Conservation (phyloP, 2,113 vertebrate genomes). For the Suricata suricatta region DNA sequence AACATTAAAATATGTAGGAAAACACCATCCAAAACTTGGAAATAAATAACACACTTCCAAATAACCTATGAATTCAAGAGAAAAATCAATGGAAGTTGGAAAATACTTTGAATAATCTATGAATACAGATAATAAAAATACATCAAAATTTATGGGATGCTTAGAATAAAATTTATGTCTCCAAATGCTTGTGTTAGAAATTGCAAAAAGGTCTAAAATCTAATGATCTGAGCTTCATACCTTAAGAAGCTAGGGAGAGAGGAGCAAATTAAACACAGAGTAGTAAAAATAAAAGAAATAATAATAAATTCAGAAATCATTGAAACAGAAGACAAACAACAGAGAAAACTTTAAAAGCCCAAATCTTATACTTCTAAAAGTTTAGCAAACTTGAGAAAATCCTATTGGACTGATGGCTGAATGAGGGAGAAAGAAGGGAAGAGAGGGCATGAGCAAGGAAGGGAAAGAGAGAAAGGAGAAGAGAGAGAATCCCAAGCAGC, state of each 20-base stretch:
- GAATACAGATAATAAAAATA: neutral
- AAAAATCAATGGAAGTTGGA: neutral
- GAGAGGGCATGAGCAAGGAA: neutral
- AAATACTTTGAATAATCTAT: neutral
- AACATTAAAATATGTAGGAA: neutral
- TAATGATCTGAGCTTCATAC: neutral
- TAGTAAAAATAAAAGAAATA: neutral
- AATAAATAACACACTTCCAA: neutral
- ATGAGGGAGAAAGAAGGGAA: neutral
- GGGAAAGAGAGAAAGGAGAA: no score
- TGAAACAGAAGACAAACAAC: neutral
- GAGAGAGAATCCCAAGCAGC: no score
- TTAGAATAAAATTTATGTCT: neutral
- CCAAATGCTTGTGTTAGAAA: neutral
- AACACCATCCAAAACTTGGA: neutral
- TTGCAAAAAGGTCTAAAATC: neutral
- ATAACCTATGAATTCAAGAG: neutral
- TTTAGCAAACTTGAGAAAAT: neutral
- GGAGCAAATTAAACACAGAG: neutral
- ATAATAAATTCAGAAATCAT: neutral
- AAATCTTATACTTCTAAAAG: neutral
- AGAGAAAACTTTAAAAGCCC: neutral
- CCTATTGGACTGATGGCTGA: neutral
- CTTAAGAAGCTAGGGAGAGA: neutral
- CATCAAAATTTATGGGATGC: neutral